Evolutionary conservation across 2,113 vertebrate genomes (phyloP).

Genomic region (Chinchilla lanigera): DNA sequence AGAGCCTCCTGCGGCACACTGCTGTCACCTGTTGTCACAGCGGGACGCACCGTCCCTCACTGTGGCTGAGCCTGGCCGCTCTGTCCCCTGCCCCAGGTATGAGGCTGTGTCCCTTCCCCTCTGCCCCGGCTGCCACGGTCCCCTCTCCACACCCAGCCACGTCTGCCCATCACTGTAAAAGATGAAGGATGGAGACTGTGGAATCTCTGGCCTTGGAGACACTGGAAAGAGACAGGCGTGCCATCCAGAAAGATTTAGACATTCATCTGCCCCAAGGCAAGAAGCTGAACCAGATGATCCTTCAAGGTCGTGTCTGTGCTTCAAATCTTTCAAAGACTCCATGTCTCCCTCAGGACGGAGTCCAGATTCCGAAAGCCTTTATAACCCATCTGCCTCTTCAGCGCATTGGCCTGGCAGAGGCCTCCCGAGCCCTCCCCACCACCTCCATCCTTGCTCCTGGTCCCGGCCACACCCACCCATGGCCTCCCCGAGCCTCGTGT

Average conservation of each 20-base stretch:
- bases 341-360: neutral
- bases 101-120: neutral
- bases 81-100: neutral
- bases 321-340: neutral
- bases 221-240: neutral
- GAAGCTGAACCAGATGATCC: neutral
- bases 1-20: neutral
- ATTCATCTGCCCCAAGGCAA: constrained; percentile 49
- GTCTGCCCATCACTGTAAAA: neutral
- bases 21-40: neutral
- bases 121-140: neutral
- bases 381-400: neutral
- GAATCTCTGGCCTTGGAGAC: constrained; percentile 37
- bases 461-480: accelerated
- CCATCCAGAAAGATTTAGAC: neutral
- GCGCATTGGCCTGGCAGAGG: no score
- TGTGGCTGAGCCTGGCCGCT: neutral
- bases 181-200: neutral
- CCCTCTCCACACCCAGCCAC: neutral
- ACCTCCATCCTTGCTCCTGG: accelerated
- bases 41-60: neutral
- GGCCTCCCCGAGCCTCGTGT: no score
- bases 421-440: neutral
- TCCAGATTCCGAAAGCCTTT: neutral
- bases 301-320: constrained; percentile 53